Conservation (phyloP, 2,888 invertebrate genomes). For the Oxytorus armatus region DNA sequence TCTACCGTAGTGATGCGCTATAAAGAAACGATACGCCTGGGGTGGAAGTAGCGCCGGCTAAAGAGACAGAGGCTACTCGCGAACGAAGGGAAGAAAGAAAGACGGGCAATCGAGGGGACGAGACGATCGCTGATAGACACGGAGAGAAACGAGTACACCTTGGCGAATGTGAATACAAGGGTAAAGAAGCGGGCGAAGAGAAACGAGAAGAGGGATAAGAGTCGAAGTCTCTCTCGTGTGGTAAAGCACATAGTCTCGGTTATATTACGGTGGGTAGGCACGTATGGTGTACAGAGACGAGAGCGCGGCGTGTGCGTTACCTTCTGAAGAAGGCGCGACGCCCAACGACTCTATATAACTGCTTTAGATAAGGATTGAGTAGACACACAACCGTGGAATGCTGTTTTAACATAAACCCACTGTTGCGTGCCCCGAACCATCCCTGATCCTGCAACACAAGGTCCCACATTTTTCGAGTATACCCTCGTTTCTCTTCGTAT, state of each 20-base stretch:
- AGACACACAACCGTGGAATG: constrained; percentile 78
- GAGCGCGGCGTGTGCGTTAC: constrained; percentile 75
- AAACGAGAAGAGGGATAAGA: constrained; percentile 30
- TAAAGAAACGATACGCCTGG: constrained; percentile 10
- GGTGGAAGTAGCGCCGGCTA: constrained; percentile 56
- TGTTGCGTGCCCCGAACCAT: constrained; percentile 64
- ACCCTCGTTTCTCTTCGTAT: constrained; percentile 9
- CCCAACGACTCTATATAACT: constrained; percentile 79
- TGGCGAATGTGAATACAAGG: constrained; percentile 55
- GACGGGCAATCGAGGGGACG: constrained; percentile 15
- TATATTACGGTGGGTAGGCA: constrained; percentile 37
- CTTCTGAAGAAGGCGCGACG: constrained; percentile 81
- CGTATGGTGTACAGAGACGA: constrained; percentile 14
- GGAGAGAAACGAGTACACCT: constrained; percentile 61
- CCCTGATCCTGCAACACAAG: constrained; percentile 50
- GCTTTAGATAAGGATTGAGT: constrained; percentile 81
- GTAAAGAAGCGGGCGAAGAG: background rate
- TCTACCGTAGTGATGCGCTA: constrained; percentile 40
- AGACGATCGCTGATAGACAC: constrained; percentile 64
- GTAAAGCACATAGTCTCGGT: background rate
- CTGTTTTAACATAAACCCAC: constrained; percentile 77
- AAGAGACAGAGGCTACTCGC: constrained; percentile 44
- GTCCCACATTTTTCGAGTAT: constrained; percentile 23
- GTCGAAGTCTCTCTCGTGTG: constrained; percentile 18
- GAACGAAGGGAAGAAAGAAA: constrained; percentile 31